Evolutionary conservation across 2,888 invertebrate species (phyloP).

Genomic region (Sepioteuthis lessoniana): DNA sequence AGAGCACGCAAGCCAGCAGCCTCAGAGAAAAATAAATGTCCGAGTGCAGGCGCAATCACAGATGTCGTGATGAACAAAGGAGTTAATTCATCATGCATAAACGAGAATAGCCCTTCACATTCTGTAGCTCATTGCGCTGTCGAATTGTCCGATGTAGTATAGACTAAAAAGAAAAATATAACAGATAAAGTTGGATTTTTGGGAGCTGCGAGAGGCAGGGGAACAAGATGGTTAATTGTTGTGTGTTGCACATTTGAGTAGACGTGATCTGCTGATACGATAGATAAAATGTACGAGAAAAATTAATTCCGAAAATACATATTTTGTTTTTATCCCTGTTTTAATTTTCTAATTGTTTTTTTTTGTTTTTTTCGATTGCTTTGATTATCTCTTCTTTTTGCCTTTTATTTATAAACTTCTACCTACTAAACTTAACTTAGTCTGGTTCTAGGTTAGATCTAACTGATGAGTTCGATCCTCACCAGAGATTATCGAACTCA

Average conservation of each 20-base stretch:
- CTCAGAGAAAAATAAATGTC: neutral
- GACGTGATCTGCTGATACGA: neutral
- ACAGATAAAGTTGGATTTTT: neutral
- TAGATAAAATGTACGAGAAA: neutral
- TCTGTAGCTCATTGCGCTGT: neutral
- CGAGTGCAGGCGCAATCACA: neutral
- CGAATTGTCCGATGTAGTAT: neutral
- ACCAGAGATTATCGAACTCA: too few relatives aligned
- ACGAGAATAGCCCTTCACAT: neutral
- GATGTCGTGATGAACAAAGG: slow-evolving; percentile 20
- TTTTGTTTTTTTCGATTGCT: neutral
- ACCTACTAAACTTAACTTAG: too few relatives aligned
- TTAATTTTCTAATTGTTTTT: neutral
- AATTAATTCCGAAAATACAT: neutral
- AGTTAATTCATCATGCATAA: neutral
- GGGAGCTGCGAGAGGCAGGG: neutral
- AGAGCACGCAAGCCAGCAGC: neutral
- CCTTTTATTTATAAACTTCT: too few relatives aligned
- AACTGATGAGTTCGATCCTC: too few relatives aligned
- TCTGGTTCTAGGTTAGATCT: too few relatives aligned
- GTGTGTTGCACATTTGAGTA: neutral
- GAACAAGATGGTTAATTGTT: neutral
- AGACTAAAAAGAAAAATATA: neutral
- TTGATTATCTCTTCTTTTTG: neutral
- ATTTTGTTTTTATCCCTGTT: neutral